These are phyloP conservation scores for Boulengerochromis microlepis DNA, from an alignment of 2,113 vertebrate species.

Conservation along the genomic window DNA sequence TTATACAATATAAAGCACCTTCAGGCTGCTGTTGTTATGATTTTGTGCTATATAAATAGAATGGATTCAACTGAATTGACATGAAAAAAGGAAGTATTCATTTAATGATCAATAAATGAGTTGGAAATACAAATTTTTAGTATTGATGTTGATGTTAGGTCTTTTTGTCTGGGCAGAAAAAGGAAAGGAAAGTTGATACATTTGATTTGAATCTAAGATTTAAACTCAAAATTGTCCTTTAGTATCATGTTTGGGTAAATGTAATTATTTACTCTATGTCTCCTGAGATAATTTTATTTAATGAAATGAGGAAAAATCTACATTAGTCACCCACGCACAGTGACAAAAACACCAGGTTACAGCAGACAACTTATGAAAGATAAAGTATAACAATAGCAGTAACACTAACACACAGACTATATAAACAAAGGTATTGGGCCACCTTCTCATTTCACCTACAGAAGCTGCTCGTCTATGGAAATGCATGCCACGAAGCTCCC, in stretches of 20 bases:
- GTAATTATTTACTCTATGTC: not conserved
- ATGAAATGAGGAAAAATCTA: not conserved
- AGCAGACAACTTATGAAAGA: not conserved
- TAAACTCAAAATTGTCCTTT: not conserved
- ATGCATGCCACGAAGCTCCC: not conserved
- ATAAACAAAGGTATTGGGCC: not conserved
- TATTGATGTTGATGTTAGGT: not conserved
- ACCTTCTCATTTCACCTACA: not conserved
- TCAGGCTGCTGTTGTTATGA: not conserved
- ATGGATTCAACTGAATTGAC: not conserved
- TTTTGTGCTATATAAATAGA: not conserved
- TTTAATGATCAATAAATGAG: not conserved
- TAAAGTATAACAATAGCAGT: not conserved
- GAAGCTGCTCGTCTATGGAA: fast-evolving
- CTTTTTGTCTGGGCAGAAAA: not conserved
- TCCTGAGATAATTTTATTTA: not conserved
- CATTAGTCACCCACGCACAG: not conserved
- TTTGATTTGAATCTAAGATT: not conserved
- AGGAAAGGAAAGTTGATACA: not conserved
- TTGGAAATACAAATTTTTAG: not conserved
- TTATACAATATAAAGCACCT: not conserved
- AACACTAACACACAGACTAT: not conserved
- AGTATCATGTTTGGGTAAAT: not conserved
- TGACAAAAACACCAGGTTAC: not conserved
- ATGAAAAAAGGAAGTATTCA: not conserved